phyloP scores from a whole-genome alignment of 1,140 invertebrate species.

The Eupristina koningsbergeri region DNA sequence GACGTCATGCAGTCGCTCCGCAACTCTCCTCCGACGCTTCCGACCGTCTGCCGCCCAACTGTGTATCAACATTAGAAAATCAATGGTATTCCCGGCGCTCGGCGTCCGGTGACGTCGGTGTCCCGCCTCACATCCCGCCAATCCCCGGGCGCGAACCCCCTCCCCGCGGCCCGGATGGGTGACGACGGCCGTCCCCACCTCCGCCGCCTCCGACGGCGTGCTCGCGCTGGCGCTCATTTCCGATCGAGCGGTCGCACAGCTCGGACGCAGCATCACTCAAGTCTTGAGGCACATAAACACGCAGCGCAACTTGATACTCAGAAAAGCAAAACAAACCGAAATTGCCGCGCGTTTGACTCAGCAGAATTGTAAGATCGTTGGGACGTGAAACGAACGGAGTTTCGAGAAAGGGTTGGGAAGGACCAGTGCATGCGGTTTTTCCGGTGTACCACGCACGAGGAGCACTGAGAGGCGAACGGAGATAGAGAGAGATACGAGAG shows the following conservation, averaged over 20 bases:
- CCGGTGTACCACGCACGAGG: slow-evolving; percentile 14
- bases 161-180: background rate
- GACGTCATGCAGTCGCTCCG: slow-evolving; percentile 9
- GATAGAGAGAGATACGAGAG: background rate
- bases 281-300: background rate
- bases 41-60: background rate
- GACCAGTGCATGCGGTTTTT: slow-evolving; percentile 28
- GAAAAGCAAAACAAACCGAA: background rate
- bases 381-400: background rate
- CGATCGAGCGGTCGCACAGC: slow-evolving; percentile 49
- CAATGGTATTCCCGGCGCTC: slow-evolving; percentile 62
- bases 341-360: slow-evolving; percentile 1
- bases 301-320: background rate
- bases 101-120: slow-evolving; percentile 64
- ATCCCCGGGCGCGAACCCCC: slow-evolving; percentile 54
- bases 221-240: slow-evolving; percentile 42
- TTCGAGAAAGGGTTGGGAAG: slow-evolving; percentile 26
- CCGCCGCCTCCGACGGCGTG: slow-evolving; percentile 15
- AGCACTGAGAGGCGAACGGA: background rate
- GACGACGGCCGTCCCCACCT: slow-evolving; percentile 39
- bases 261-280: slow-evolving; percentile 15
- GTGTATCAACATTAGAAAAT: slow-evolving; percentile 72
- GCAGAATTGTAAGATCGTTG: background rate
- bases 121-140: slow-evolving; percentile 67
- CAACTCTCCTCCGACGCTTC: slow-evolving; percentile 44